Base-by-base conservation (phyloP, 2,888 invertebrate species). In the Blomia tropicalis region DNA sequence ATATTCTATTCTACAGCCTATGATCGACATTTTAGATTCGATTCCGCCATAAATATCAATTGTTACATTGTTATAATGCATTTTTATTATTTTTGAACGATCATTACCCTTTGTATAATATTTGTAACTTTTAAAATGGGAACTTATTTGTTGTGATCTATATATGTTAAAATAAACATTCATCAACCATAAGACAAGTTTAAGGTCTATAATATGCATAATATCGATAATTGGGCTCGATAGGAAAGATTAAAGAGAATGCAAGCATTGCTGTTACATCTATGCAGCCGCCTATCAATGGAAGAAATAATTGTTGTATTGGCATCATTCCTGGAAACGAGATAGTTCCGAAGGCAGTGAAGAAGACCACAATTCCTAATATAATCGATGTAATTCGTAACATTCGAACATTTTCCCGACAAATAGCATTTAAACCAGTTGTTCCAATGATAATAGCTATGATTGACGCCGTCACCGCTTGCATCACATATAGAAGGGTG, bases 21-120 rank as follows among this genome's bases (percentile, higher is more conserved):
- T 62, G 17, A 62, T 62, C 2, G 62, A 62, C n/a, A 62, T 62
- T 58, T 41, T 62, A 4, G 62, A 62, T n/a, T 58, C 58, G n/a
- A 58, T 62, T 30, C 62, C 62, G 11, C 58, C 62, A n/a, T 62
- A 14, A 54, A 22, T 29, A 2, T 30, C 11, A 58, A 17, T 27
- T 23, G 41, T 11, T 36, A 4, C 31, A 36, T 56, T 30, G n/a
- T 29, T 31, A 5, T n/a, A n/a, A n/a, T n/a, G n/a, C n/a, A n/a
- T 5, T 54, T 11, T 27, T 4, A 4, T 30, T 11, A 4, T 30
- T 56, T 56, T 54, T 54, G 11, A 17, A 17, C 5, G 5, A 44
- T 11, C 23, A n/a, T n/a, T n/a, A n/a, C n/a, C n/a, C n/a, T n/a
- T n/a, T n/a, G n/a, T n/a, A n/a, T n/a, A n/a, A n/a, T n/a, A n/a